Conservation (phyloP, 2,797 vertebrate genomes). For the Lagocephalus sceleratus region DNA sequence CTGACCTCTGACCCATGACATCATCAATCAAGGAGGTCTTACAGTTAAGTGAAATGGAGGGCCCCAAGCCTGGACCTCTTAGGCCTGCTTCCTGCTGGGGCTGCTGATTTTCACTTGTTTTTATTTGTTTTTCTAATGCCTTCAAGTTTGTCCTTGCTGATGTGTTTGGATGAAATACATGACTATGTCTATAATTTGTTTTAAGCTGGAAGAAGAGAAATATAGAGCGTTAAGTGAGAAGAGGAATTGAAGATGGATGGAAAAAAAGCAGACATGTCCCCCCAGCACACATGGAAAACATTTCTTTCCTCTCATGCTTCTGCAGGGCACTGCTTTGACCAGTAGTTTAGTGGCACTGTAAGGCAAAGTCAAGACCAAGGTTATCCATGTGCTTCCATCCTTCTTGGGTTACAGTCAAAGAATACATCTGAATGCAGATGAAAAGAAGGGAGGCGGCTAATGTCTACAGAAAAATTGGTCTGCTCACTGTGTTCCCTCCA, state of each 20-base stretch:
- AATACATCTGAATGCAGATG: too few species aligned
- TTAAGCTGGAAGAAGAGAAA: constrained; percentile 63
- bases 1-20: constrained; percentile 86
- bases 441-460: too few species aligned
- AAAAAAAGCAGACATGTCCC: constrained; percentile 50
- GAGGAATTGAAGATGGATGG: constrained; percentile 62
- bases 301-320: constrained; percentile 56
- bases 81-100: constrained; percentile 64
- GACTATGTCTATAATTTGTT: constrained; percentile 78
- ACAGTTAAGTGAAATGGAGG: constrained; percentile 82
- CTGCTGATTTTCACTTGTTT: constrained; percentile 77
- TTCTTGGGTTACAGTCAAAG: too few species aligned
- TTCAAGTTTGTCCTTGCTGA: constrained; percentile 63
- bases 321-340: constrained; percentile 45
- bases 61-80: constrained; percentile 77
- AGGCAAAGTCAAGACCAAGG: constrained; percentile 10
- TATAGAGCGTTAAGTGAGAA: constrained; percentile 66
- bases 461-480: too few species aligned
- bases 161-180: constrained; percentile 75
- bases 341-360: constrained; percentile 28
- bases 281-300: constrained; percentile 74
- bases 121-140: constrained; percentile 79
- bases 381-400: not conserved
- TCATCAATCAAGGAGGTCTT: constrained; percentile 92
- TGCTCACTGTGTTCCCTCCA: constrained; percentile 14